A percentile compares a stretch with the other conserved stretches of the same genome.
Conservation (phyloP, 2,888 invertebrate genomes). For the Mechanitis mazaeus region DNA sequence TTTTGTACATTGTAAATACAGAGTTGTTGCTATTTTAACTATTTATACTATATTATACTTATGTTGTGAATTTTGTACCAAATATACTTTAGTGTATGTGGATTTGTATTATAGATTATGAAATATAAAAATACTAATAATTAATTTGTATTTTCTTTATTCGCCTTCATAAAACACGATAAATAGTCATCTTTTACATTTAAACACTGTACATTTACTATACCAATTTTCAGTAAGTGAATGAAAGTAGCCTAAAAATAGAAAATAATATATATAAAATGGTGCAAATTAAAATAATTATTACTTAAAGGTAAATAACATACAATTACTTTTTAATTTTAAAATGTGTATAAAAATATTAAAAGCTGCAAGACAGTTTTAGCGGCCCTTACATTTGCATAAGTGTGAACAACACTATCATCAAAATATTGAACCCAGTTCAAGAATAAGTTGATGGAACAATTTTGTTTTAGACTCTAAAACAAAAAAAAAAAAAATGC, state of each 20-base stretch:
- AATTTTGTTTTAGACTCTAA: no score
- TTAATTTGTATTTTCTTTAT: slow-evolving; percentile 13
- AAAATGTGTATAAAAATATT: neutral
- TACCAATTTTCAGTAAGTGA: slow-evolving; percentile 3
- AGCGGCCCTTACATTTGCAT: no score
- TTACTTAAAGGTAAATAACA: no score
- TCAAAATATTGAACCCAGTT: no score
- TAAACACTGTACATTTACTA: slow-evolving; percentile 13
- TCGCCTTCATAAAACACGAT: slow-evolving; percentile 10
- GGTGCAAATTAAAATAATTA: neutral
- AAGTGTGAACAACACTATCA: no score
- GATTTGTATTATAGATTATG: slow-evolving; percentile 38
- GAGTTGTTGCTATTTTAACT: slow-evolving; percentile 71
- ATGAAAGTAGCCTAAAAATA: slow-evolving; percentile 4
- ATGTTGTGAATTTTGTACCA: slow-evolving; percentile 74
- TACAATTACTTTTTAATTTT: no score
- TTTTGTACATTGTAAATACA: slow-evolving; percentile 72
- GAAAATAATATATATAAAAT: neutral
- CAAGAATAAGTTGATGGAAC: no score
- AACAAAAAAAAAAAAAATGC: no score
- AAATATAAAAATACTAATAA: slow-evolving; percentile 24
- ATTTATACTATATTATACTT: slow-evolving; percentile 65
- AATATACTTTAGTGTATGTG: slow-evolving; percentile 55
- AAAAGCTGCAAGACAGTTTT: neutral
- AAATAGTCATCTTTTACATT: slow-evolving; percentile 10